Evolutionary conservation across 1,140 invertebrate genomes (phyloP), one percentile per base, ranked within the genome.

Genomic region (Chironomus striatipennis): DNA sequence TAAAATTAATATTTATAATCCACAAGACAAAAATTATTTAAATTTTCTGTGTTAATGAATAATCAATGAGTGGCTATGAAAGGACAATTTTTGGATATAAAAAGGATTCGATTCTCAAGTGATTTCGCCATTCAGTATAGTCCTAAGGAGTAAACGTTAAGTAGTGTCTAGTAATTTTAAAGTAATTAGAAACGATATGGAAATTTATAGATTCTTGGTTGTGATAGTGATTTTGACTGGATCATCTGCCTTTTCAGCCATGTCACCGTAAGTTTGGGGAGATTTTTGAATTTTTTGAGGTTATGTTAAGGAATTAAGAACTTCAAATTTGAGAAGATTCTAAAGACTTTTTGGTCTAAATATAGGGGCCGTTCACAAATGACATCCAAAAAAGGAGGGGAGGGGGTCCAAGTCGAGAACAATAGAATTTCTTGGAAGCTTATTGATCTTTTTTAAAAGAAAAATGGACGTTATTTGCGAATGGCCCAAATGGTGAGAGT

Each of bases 131-230:
- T 57, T 57, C 47, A 57, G 24, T 34, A 57, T 15, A 57, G 47
- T 57, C 47, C n/a, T 57, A n/a, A 12, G 9, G 15, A 15, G 43
- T 47, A 8, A n/a, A 57, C 12, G 47, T 57, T 57, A 57, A 34
- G 47, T n/a, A 57, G 47, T 57, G 24, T 34, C 24, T 57, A 57
- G 47, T 57, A 57, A 57, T 57, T n/a, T 12, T 57, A 12, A n/a
- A 57, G n/a, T n/a, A n/a, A n/a, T n/a, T n/a, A 15, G 47, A 15
- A 57, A 57, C 1, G n/a, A 12, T 57, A 57, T 57, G 47, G 12
- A 57, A 57, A 57, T 57, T 57, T 57, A n/a, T 57, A n/a, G 47
- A 57, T 57, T 57, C n/a, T 57, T 57, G 12, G n/a, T 57, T 57
- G 47, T 57, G 47, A 57, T 57, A n/a, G 47, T 57, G 47, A 57